These are phyloP conservation scores for Octomys mimax DNA, from an alignment of 2,797 vertebrate genomes.

Conservation along the genomic window DNA sequence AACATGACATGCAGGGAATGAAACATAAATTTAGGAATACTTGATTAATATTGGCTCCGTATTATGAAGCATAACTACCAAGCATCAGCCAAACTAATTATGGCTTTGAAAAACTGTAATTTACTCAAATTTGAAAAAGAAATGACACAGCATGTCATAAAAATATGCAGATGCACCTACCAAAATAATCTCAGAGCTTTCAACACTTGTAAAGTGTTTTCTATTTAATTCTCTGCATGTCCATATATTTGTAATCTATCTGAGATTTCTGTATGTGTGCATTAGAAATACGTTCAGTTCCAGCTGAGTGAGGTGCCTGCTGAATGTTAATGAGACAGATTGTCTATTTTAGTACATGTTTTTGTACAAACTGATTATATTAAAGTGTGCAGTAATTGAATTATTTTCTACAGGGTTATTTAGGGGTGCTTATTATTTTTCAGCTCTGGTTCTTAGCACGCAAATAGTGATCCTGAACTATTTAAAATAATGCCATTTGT, in stretches of 20 bases:
- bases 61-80: slow-evolving; percentile 79
- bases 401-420: slow-evolving; percentile 82
- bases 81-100: slow-evolving; percentile 81
- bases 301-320: slow-evolving; percentile 77
- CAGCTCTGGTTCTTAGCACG: slow-evolving; percentile 65
- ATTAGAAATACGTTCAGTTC: slow-evolving; percentile 79
- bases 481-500: slow-evolving; percentile 63
- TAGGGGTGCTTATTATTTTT: slow-evolving; percentile 71
- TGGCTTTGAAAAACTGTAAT: slow-evolving; percentile 81
- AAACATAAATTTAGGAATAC: slow-evolving; percentile 79
- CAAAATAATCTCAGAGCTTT: slow-evolving; percentile 77
- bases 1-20: slow-evolving; percentile 60
- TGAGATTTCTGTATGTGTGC: slow-evolving; percentile 78
- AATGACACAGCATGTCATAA: slow-evolving; percentile 73
- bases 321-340: slow-evolving; percentile 85
- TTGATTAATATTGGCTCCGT: slow-evolving; percentile 83
- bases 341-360: slow-evolving; percentile 82
- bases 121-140: slow-evolving; percentile 83
- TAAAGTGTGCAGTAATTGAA: slow-evolving; percentile 80
- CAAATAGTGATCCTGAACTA: slow-evolving; percentile 63
- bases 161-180: slow-evolving; percentile 72
- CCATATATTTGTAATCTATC: slow-evolving; percentile 74
- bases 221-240: slow-evolving; percentile 74
- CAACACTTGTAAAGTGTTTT: slow-evolving; percentile 73
- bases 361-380: slow-evolving; percentile 83